Conservation (phyloP, 2,113 vertebrate species). For the Chauna torquata region DNA sequence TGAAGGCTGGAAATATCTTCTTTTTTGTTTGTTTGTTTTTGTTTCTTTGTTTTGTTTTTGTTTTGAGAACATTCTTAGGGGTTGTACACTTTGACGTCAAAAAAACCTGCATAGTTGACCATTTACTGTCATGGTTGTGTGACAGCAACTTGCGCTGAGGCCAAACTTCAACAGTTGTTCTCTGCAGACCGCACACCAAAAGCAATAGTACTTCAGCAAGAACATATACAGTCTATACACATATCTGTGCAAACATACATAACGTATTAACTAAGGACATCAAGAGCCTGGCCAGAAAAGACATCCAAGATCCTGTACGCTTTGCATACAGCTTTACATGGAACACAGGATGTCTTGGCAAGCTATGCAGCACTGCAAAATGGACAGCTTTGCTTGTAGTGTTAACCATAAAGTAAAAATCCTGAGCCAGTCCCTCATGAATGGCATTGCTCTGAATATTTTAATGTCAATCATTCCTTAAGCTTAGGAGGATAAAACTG, state of each 20-base stretch:
- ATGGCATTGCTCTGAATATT: not conserved
- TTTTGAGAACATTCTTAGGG: not conserved
- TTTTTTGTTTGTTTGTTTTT: not conserved
- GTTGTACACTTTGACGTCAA: not conserved
- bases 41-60: no score
- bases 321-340: not conserved
- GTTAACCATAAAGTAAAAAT: not conserved
- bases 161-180: not conserved
- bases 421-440: not conserved
- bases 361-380: not conserved
- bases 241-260: not conserved
- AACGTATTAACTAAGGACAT: not conserved
- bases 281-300: not conserved
- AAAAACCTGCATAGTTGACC: not conserved
- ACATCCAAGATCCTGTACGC: not conserved
- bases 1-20: not conserved
- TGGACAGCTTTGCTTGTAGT: not conserved
- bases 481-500: not conserved
- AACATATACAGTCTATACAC: not conserved
- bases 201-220: not conserved
- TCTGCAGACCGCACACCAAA: not conserved
- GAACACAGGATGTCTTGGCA: not conserved
- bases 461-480: not conserved
- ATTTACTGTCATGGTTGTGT: not conserved
- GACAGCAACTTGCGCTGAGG: not conserved